A percentile compares a stretch with the other conserved stretches of the same genome.
phyloP scores from a whole-genome alignment of 2,888 invertebrate species.

The Drosophila birchii region DNA sequence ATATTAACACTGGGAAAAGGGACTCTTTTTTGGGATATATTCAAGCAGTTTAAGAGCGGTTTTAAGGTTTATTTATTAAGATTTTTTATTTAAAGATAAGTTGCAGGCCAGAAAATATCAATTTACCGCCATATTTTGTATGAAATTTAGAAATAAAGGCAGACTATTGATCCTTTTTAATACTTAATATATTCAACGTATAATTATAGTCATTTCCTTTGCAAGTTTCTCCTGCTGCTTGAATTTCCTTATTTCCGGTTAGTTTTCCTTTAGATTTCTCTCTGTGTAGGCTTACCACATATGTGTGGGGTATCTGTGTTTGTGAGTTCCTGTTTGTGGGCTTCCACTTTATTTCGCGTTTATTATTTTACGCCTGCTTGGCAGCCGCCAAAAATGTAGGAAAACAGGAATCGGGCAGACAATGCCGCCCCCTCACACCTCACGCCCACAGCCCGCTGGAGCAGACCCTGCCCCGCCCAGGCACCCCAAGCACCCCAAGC shows the following conservation, averaged over 20 bases:
- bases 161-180: no score
- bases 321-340: slow-evolving; percentile 66
- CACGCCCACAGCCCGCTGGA: not conserved
- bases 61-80: no score
- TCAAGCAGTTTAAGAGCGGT: not conserved
- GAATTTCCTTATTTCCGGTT: not conserved
- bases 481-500: not conserved
- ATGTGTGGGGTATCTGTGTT: slow-evolving; percentile 38
- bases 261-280: not conserved
- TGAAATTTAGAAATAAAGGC: no score
- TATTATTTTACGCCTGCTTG: slow-evolving; percentile 82
- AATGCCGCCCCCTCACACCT: slow-evolving; percentile 22
- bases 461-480: not conserved
- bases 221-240: no score
- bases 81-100: no score
- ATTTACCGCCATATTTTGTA: no score
- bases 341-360: slow-evolving; percentile 80
- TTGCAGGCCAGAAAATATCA: no score
- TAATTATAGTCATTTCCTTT: no score
- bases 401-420: slow-evolving; percentile 44
- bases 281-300: slow-evolving; percentile 3
- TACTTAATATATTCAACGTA: no score
- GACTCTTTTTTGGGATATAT: not conserved
- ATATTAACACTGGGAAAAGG: slow-evolving; percentile 18
- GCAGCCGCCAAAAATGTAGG: slow-evolving; percentile 70